Evolutionary conservation across 2,797 vertebrate species (phyloP).

Genomic region (Austrolebias charrua): DNA sequence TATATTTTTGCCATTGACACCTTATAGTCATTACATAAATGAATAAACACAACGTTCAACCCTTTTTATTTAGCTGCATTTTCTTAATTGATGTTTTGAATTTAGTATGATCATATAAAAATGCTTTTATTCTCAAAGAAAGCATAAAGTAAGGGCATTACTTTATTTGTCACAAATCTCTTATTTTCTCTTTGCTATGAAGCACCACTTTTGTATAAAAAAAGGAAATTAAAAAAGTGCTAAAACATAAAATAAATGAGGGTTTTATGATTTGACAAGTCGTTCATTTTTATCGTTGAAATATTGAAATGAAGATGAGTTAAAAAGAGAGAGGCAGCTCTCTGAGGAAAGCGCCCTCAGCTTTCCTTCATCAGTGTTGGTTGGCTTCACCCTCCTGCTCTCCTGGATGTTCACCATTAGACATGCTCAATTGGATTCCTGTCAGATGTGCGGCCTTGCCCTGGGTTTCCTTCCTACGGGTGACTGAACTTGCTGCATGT

Average conservation of each 20-base stretch:
- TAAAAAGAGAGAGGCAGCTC: constrained; percentile 32
- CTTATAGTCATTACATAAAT: neutral
- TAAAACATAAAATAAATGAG: constrained; percentile 10
- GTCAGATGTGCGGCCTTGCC: constrained; percentile 78
- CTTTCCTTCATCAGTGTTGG: constrained; percentile 73
- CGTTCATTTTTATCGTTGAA: constrained; percentile 34
- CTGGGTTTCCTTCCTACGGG: constrained; percentile 78
- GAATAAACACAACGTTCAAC: neutral
- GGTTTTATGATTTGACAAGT: constrained; percentile 38
- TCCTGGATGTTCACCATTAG: constrained; percentile 79
- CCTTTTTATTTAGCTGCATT: neutral
- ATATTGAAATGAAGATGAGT: constrained; percentile 23
- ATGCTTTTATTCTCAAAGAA: neutral
- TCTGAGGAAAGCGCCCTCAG: constrained; percentile 62
- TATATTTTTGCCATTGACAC: neutral
- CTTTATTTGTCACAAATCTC: neutral
- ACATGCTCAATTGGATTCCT: constrained; percentile 81
- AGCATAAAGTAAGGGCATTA: no score
- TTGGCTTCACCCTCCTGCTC: constrained; percentile 65
- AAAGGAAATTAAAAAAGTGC: constrained; percentile 16
- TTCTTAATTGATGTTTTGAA: neutral
- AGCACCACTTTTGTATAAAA: neutral
- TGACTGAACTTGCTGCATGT: constrained; percentile 71
- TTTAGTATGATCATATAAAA: neutral
- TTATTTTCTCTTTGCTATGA: neutral